Evolutionary conservation across 2,888 invertebrate genomes (phyloP).

Genomic region (Creontiades dilutus): DNA sequence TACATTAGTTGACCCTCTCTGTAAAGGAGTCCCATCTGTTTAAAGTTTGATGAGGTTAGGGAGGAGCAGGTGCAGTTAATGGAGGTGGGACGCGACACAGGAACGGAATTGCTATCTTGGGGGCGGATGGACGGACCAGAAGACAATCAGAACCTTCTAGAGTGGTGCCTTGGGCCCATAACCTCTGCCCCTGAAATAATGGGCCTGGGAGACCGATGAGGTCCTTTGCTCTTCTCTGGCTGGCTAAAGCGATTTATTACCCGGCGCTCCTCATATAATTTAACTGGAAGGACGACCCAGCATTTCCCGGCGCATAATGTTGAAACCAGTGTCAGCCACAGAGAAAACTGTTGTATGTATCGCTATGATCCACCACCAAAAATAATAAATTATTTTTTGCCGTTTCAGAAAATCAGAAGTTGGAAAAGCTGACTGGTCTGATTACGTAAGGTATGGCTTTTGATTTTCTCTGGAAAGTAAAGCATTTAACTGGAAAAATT

Average conservation of each 20-base stretch:
- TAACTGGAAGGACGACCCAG: neutral
- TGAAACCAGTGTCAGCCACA: too few relatives aligned
- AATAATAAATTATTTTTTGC: too few relatives aligned
- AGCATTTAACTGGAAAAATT: too few relatives aligned
- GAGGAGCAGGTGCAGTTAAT: constrained; percentile 27
- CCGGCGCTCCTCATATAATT: neutral
- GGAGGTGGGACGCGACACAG: neutral
- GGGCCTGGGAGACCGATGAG: neutral
- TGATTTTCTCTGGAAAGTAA: too few relatives aligned
- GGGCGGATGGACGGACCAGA: neutral
- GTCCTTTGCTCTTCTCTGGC: neutral
- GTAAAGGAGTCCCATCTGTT: neutral
- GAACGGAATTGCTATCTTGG: neutral
- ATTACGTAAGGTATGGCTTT: too few relatives aligned
- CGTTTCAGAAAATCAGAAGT: too few relatives aligned
- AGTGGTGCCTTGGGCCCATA: neutral
- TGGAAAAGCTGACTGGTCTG: too few relatives aligned
- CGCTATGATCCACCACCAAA: too few relatives aligned
- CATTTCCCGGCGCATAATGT: too few relatives aligned
- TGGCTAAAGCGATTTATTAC: neutral
- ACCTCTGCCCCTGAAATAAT: neutral
- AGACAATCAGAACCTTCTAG: neutral
- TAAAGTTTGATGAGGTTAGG: neutral
- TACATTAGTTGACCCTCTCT: neutral
- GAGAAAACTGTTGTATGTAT: too few relatives aligned